A percentile compares a stretch with the other conserved stretches of the same genome.
Evolutionary conservation across 2,888 invertebrate genomes (phyloP).

Genomic region (Parelbella ahira): DNA sequence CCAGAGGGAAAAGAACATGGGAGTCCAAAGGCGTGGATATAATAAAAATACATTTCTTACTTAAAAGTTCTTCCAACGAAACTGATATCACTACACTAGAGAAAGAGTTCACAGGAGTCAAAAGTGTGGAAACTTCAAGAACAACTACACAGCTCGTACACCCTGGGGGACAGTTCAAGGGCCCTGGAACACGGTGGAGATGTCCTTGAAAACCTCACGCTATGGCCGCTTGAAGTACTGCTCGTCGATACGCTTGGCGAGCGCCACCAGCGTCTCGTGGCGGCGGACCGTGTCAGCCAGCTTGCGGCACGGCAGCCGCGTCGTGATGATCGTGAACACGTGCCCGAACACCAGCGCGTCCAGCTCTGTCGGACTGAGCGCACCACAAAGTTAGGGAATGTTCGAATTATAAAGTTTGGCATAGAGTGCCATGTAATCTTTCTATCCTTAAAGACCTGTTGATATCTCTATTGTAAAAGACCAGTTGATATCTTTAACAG

Average conservation of each 20-base stretch:
- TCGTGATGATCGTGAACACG: constrained; percentile 96
- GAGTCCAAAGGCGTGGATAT: no score
- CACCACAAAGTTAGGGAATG: no score
- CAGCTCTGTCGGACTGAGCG: constrained; percentile 93
- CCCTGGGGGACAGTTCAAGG: constrained; percentile 45
- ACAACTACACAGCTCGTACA: constrained; percentile 8
- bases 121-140: constrained; percentile 22
- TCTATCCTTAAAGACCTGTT: no score
- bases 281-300: constrained; percentile 90
- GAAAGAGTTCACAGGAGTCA: no score
- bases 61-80: no score
- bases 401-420: no score
- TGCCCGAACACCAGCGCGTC: constrained; percentile 98
- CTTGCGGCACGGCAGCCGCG: constrained; percentile 89
- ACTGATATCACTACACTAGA: no score
- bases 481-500: no score
- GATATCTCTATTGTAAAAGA: no score
- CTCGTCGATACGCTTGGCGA: constrained; percentile 91
- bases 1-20: no score
- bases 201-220: constrained; percentile 70
- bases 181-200: constrained; percentile 64
- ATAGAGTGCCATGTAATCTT: no score
- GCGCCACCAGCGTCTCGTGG: constrained; percentile 87
- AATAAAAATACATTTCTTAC: no score
- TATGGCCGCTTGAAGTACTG: constrained; percentile 85